Base-by-base conservation (phyloP, 2,888 invertebrate genomes). In the Macrosoma leucophasiata region DNA sequence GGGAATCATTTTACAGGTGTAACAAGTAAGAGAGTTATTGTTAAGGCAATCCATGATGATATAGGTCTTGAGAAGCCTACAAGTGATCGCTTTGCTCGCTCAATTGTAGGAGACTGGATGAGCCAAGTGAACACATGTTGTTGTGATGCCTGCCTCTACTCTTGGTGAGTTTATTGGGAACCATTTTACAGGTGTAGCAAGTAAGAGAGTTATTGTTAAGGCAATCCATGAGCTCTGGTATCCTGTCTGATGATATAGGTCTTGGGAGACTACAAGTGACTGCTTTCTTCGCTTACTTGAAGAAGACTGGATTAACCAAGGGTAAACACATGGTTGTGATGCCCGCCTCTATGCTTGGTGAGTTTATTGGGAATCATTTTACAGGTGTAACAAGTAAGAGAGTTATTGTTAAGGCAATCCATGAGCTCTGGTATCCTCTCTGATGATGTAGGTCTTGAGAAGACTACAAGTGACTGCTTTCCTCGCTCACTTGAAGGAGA, bases 201-300 rank as follows among this genome's bases (percentile, higher is more conserved):
- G n/a, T n/a, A n/a, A n/a, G n/a, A n/a, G n/a, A n/a, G n/a, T n/a
- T n/a, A n/a, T n/a, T n/a, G n/a, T n/a, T n/a, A n/a, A n/a, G n/a
- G n/a, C n/a, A n/a, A n/a, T n/a, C n/a, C n/a, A n/a, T n/a, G n/a
- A n/a, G n/a, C 22, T 97, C 97, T 58, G 96, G 96, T 0, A 97
- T 98, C 55, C 82, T 98, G 43, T 98, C 97, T 0, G 98, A 98
- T 68, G 98, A 98, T 84, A 98, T 98, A 98, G 96, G 96, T 0
- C 81, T 97, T 2, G 96, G 96, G 78, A 97, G 96, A 0, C 91
- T 97, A 43, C 96, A 97, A 70, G 91, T 96, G n/a, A 95, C 97
- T 45, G 90, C 96, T 0, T 96, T 96, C 73, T 84, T 97, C 1
- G 93, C 96, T 0, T 93, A 97, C 63, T 81, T 98, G 9, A 92